Conservation (phyloP, 1,140 invertebrate species). For the Epicauta chinensis region DNA sequence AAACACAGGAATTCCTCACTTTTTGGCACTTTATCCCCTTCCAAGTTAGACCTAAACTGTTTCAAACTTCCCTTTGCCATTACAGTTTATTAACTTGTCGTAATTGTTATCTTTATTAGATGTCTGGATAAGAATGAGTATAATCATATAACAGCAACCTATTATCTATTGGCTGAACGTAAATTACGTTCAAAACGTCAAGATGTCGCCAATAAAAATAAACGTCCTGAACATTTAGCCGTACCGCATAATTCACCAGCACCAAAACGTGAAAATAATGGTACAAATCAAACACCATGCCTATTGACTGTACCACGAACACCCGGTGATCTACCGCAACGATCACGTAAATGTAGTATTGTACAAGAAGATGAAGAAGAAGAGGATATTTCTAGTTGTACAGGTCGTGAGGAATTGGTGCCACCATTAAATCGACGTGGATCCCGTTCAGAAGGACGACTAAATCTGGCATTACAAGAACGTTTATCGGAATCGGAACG, state of each 20-base stretch:
- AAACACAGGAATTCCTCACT: too few relatives aligned
- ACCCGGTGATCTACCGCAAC: conserved; percentile 54
- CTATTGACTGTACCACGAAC: conserved; percentile 54
- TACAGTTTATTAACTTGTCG: background rate
- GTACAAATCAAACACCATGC: conserved; percentile 36
- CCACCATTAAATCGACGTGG: conserved; percentile 49
- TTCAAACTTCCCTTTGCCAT: background rate
- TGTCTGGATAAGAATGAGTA: conserved; percentile 94
- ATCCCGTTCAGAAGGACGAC: conserved; percentile 55
- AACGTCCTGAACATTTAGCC: conserved; percentile 40
- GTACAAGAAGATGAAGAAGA: conserved; percentile 81
- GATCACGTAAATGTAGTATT: conserved; percentile 80
- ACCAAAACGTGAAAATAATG: conserved; percentile 45
- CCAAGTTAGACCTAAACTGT: too few relatives aligned
- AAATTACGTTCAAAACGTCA: conserved; percentile 70
- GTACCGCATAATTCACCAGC: conserved; percentile 36
- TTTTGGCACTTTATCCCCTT: too few relatives aligned
- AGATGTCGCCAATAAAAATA: conserved; percentile 50
- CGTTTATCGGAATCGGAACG: conserved; percentile 41
- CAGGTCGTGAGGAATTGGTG: conserved; percentile 47
- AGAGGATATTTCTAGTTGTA: conserved; percentile 53
- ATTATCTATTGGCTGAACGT: conserved; percentile 92
- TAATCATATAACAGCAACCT: conserved; percentile 97
- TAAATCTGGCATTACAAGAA: conserved; percentile 52
- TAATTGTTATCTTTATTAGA: conserved; percentile 48